phyloP scores from a whole-genome alignment of 2,113 vertebrate genomes.

The Nycticryphes semicollaris region DNA sequence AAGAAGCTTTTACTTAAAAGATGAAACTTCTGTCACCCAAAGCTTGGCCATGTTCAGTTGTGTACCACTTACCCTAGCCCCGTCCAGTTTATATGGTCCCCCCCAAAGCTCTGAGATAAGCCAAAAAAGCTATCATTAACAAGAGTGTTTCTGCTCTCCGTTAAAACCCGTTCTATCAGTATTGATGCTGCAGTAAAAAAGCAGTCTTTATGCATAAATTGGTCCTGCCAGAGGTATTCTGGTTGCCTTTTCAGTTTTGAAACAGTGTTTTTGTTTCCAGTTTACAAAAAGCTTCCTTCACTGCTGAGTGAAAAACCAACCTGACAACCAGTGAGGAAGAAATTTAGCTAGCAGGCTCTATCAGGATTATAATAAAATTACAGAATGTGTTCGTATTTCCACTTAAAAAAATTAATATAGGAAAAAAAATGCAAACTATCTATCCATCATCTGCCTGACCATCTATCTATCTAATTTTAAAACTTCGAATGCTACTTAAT shows the following conservation, averaged over 20 bases:
- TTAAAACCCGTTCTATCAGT: background rate
- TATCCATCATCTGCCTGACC: background rate
- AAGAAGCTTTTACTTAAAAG: background rate
- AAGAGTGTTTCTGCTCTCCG: background rate
- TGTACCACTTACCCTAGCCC: background rate
- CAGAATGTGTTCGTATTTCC: background rate
- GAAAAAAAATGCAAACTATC: background rate
- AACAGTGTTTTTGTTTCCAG: background rate
- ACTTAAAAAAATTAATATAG: background rate
- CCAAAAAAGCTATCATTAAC: background rate
- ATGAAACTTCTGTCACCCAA: background rate
- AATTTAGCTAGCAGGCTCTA: background rate
- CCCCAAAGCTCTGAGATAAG: background rate
- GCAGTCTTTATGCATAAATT: background rate
- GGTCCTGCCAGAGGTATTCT: background rate
- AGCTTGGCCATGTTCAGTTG: background rate
- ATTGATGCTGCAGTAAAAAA: background rate
- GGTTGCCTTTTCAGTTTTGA: background rate
- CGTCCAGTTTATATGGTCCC: background rate
- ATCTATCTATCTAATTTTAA: background rate
- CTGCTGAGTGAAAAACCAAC: background rate
- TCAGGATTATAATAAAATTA: background rate
- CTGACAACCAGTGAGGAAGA: background rate
- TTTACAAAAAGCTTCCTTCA: constrained; percentile 25
- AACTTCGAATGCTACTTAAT: background rate